Evolutionary conservation across 2,113 vertebrate species (phyloP).

Genomic region (Pleuronectes platessa): DNA sequence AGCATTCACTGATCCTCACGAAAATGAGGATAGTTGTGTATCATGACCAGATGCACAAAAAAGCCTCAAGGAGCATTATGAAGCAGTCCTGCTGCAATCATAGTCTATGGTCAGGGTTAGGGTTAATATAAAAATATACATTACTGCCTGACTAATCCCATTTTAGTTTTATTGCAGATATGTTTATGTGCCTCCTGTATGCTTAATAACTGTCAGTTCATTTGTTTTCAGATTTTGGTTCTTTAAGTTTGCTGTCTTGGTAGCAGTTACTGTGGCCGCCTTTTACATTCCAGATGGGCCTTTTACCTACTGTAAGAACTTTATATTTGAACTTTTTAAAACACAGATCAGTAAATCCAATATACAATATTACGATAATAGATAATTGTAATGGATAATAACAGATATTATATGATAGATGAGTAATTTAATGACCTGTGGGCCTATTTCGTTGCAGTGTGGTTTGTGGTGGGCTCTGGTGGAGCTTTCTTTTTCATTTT

Average conservation of each 20-base stretch:
- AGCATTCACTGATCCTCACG: too few species aligned
- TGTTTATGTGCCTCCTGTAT: background rate
- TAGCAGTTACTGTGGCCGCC: constrained; percentile 90
- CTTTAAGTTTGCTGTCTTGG: constrained; percentile 90
- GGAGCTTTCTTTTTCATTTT: constrained; percentile 91
- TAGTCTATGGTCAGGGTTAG: too few species aligned
- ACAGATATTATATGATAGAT: background rate
- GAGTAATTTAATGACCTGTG: background rate
- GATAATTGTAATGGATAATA: background rate
- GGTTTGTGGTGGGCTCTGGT: constrained; percentile 85
- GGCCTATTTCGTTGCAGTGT: constrained; percentile 77
- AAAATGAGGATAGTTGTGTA: too few species aligned
- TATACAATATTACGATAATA: background rate
- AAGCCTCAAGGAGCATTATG: too few species aligned
- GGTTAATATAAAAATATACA: too few species aligned
- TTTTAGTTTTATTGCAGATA: too few species aligned
- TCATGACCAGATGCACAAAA: too few species aligned
- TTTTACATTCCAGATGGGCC: constrained; percentile 93
- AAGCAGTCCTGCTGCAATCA: too few species aligned
- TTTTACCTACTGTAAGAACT: constrained; percentile 88
- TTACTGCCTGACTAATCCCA: too few species aligned
- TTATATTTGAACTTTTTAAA: background rate
- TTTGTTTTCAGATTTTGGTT: constrained; percentile 91
- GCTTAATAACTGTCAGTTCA: background rate
- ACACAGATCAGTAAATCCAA: background rate